Base-by-base conservation (phyloP, 2,797 vertebrate species). In the Falco berigora region DNA sequence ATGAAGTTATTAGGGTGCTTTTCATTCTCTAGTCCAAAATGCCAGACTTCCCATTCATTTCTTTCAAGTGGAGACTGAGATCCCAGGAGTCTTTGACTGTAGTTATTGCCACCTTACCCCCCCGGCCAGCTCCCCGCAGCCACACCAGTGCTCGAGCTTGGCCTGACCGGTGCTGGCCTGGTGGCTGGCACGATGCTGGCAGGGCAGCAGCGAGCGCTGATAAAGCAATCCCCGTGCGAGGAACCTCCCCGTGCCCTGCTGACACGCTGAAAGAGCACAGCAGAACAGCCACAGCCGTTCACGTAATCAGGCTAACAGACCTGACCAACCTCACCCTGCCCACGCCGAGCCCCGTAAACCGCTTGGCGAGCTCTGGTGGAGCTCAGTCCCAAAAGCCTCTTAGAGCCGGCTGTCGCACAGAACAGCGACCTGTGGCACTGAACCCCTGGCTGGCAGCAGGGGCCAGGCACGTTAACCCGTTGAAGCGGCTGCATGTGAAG, bases 381-480 rank as follows among this genome's bases (percentile, higher is more conserved):
- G 94, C 90, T 97, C 89, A 93, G 86, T 58, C 64, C 75, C 8
- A 30, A 86, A 86, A 96, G 94, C 94, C 87, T 93, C 94, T 95
- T 93, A 87, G 25, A n/a, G 82, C 74, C 74, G 92, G 69, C 93
- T 77, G 83, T 84, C 83, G 77, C 94, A 56, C 86, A 75, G 47
- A 89, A 42, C 4, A 55, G 77, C 55, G 63, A 96, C 68, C 75
- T 55, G 56, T 62, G 75, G 92, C 89, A 61, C 72, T 53, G 91
- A 69, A 90, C 30, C 13, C 91, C 52, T 5, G 30, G 86, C 81
- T 81, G 92, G 68, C 2, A 4, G 61, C 66, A 81, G 79, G 55
- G 17, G 56, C 38, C 27, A 46, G 76, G 30, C 38, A 8, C 32
- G 1, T 96, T 94, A 96, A 97, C 88, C 85, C 96, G 68, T 82